These are phyloP conservation scores for Vanessa cardui DNA, from an alignment of 2,888 invertebrate species.

Conservation along the genomic window DNA sequence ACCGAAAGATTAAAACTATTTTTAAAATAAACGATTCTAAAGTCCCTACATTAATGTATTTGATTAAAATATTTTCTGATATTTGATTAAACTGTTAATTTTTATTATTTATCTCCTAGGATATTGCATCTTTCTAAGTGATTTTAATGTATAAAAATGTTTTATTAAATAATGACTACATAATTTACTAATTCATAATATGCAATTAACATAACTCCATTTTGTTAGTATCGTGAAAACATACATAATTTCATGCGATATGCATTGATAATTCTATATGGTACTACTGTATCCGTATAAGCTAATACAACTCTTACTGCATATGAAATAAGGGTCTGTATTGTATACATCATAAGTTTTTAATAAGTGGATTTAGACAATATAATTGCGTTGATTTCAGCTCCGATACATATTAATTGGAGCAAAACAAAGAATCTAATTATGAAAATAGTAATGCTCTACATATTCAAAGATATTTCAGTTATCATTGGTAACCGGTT, in stretches of 20 bases:
- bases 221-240: slow-evolving; percentile 11
- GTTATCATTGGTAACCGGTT: slow-evolving; percentile 26
- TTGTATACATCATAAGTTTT: neutral
- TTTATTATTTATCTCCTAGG: slow-evolving; percentile 9
- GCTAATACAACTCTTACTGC: neutral
- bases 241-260: slow-evolving; percentile 10
- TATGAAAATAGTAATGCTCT: slow-evolving; percentile 40
- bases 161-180: slow-evolving; percentile 10
- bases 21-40: no score
- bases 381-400: slow-evolving; percentile 34
- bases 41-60: no score
- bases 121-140: neutral
- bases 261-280: slow-evolving; percentile 2
- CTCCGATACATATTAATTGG: slow-evolving; percentile 36
- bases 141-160: neutral
- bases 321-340: neutral
- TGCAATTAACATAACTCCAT: slow-evolving; percentile 8
- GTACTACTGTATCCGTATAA: neutral
- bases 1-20: no score
- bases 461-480: slow-evolving; percentile 32
- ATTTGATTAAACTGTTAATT: neutral
- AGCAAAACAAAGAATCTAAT: slow-evolving; percentile 42
- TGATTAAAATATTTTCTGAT: no score
- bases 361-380: slow-evolving; percentile 23
- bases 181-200: slow-evolving; percentile 20